These are phyloP conservation scores for Vombatus ursinus DNA, from an alignment of 2,113 vertebrate species.

Conservation along the genomic window DNA sequence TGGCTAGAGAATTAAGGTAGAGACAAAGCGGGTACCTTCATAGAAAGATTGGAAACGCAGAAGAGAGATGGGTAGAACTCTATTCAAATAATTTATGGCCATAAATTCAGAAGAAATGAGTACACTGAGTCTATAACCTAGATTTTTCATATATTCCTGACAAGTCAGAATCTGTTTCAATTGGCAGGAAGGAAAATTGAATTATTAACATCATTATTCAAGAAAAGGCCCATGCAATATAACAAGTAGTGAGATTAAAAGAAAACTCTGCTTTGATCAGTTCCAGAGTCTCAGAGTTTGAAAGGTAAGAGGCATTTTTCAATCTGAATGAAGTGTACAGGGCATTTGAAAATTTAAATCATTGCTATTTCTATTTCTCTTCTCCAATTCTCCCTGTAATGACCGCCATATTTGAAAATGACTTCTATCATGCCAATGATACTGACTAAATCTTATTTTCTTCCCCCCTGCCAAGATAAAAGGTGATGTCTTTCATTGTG, in stretches of 20 bases:
- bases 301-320: conserved; percentile 58
- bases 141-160: conserved; percentile 71
- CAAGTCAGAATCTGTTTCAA: conserved; percentile 68
- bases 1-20: conserved; percentile 48
- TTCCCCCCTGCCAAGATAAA: not conserved
- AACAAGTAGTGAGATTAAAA: conserved; percentile 67
- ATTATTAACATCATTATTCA: conserved; percentile 75
- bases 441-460: not conserved
- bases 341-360: conserved; percentile 39
- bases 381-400: conserved; percentile 13
- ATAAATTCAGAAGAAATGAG: conserved; percentile 60
- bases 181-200: conserved; percentile 64
- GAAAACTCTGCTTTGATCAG: conserved; percentile 64
- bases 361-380: conserved; percentile 32
- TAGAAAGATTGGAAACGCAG: conserved; percentile 43
- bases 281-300: conserved; percentile 44
- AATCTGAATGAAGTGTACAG: conserved; percentile 29
- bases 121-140: conserved; percentile 60
- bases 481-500: not conserved
- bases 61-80: conserved; percentile 54
- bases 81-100: conserved; percentile 62
- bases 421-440: not conserved
- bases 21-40: conserved; percentile 62
- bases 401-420: conserved; percentile 9
- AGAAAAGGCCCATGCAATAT: conserved; percentile 62